A percentile compares a stretch with the other conserved stretches of the same genome.
These are phyloP conservation scores for Decapterus maruadsi DNA, from an alignment of 2,797 vertebrate genomes.

Conservation along the genomic window DNA sequence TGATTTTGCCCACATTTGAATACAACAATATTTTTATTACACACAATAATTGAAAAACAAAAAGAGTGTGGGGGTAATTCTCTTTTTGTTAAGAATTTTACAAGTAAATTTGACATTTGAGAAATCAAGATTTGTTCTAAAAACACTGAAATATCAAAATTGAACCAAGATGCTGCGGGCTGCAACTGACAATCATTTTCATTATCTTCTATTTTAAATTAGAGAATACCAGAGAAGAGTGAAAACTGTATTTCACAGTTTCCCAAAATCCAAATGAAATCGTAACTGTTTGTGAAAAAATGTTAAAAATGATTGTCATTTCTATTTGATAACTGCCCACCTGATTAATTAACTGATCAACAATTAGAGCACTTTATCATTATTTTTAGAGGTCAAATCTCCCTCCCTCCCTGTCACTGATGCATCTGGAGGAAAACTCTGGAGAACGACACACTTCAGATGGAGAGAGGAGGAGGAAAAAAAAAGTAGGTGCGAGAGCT, in stretches of 20 bases:
- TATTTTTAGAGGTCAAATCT: conserved; percentile 3
- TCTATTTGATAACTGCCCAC: neutral
- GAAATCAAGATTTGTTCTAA: too few relatives aligned
- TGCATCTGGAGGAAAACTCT: conserved; percentile 12
- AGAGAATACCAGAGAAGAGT: conserved; percentile 1
- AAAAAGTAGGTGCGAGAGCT: conserved; percentile 28
- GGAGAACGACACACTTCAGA: conserved; percentile 21
- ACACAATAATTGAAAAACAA: too few relatives aligned
- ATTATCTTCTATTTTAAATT: too few relatives aligned
- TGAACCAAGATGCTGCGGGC: too few relatives aligned
- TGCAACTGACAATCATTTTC: neutral
- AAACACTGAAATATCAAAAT: too few relatives aligned
- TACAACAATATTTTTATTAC: too few relatives aligned
- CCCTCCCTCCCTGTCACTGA: neutral
- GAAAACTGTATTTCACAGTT: neutral
- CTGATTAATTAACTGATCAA: neutral
- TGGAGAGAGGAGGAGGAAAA: neutral
- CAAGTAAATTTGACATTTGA: too few relatives aligned
- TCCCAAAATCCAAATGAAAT: neutral
- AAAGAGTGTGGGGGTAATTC: too few relatives aligned
- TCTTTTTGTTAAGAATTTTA: too few relatives aligned
- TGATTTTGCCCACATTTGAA: neutral
- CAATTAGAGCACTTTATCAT: neutral
- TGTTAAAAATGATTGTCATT: neutral
- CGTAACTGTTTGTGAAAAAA: neutral